Evolutionary conservation across 2,888 invertebrate genomes (phyloP), one percentile per base, ranked within the genome.

Genomic region (Apamea sordens): DNA sequence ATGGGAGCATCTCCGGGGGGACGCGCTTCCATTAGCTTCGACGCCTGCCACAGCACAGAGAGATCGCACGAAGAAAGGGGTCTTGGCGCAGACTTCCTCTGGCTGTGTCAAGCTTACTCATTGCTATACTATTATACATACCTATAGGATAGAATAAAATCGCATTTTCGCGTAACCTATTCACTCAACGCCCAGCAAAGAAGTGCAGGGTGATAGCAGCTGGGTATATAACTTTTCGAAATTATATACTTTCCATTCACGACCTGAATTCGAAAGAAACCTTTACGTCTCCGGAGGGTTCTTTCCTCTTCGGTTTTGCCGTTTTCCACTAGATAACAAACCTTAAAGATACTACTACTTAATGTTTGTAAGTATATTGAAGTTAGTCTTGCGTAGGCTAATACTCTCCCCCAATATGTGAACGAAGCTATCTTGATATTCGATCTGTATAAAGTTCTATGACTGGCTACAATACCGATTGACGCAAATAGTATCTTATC

Each of bases 401-500:
- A 61, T 73, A 61, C 28, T 28, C 2, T 53, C 32, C 15, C 3
- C 50, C 36, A 71, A n/a, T 71, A 71, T 36, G 6, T 36, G 53
- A 24, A 32, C 50, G 53, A 32, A 53, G 53, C 50, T 56, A 78
- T 70, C 64, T 59, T 67, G 28, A 84, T 82, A 63, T 75, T 65
- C 79, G 81, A 76, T 84, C 89, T 79, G 87, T 82, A 86, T 88
- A 85, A 82, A 88, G 85, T 83, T 87, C 71, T 86, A 76, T 88
- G 87, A 88, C 89, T 88, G 86, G 84, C 70, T 63, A 72, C 56
- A 81, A 64, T 64, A 75, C 64, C 64, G 75, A 83, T 84, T 89
- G 88, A 89, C 86, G 90, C 84, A 89, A 89, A 76, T 84, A 71
- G 18, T 83, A 84, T 88, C 89, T 88, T 75, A 85, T 83, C 87